Conservation (phyloP, 1,140 invertebrate species). For the Zaprionus inermis region DNA sequence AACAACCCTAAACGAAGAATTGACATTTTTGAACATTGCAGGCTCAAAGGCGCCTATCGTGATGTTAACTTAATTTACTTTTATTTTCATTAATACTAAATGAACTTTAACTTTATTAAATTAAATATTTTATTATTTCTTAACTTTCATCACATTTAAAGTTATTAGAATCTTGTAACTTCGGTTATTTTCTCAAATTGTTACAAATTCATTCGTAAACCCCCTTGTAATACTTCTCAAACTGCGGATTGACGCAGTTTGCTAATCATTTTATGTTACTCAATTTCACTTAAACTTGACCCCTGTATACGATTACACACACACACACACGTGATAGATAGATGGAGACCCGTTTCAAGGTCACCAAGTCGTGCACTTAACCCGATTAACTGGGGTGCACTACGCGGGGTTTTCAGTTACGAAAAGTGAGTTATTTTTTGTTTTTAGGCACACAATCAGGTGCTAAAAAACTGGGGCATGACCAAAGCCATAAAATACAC, state of each 20-base stretch:
- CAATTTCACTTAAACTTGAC: constrained; percentile 49
- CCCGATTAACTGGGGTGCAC: constrained; percentile 46
- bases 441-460: constrained; percentile 41
- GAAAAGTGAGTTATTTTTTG: constrained; percentile 28
- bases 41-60: neutral
- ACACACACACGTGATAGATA: constrained; percentile 2
- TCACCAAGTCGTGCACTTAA: constrained; percentile 53
- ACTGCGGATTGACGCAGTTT: constrained; percentile 3
- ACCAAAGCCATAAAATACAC: constrained; percentile 44
- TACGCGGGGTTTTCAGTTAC: constrained; percentile 19
- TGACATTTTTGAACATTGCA: neutral
- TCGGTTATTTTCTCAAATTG: neutral
- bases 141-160: neutral
- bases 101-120: neutral
- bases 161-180: too few relatives aligned
- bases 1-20: neutral
- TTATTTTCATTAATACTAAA: neutral
- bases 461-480: constrained; percentile 65
- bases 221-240: neutral
- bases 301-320: constrained; percentile 4
- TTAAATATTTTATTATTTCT: neutral
- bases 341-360: constrained; percentile 43
- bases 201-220: neutral
- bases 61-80: neutral
- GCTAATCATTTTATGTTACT: constrained; percentile 42